Evolutionary conservation across 2,113 vertebrate species (phyloP).

Genomic region (Sminthopsis crassicaudata): DNA sequence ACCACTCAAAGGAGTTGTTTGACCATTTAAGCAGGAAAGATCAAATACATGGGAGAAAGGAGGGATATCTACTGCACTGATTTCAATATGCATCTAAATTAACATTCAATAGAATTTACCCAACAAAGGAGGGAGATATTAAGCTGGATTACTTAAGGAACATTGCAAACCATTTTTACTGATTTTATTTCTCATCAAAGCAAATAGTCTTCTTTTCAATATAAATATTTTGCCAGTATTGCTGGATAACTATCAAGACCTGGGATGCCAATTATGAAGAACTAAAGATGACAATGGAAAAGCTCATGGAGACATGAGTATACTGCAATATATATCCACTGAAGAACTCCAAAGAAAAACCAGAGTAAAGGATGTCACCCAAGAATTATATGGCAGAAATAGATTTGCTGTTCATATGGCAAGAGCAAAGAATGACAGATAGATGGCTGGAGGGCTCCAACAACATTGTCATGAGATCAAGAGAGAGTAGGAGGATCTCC

Average conservation of each 20-base stretch:
- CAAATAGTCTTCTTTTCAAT: not conserved
- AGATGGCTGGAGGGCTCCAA: not conserved
- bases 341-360: not conserved
- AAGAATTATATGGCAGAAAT: not conserved
- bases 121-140: not conserved
- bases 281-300: not conserved
- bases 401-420: not conserved
- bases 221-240: not conserved
- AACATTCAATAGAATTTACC: not conserved
- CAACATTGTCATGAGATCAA: not conserved
- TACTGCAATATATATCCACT: not conserved
- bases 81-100: not conserved
- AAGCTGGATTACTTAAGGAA: not conserved
- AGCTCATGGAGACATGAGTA: too few relatives aligned
- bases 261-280: not conserved
- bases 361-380: not conserved
- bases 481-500: not conserved
- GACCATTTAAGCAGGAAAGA: not conserved
- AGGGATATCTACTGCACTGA: not conserved
- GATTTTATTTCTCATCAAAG: not conserved
- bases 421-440: not conserved
- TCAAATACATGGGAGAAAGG: not conserved
- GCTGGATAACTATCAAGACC: not conserved
- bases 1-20: not conserved
- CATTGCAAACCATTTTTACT: not conserved